Percentiles rank a stretch among this genome's conserved stretches.
Evolutionary conservation across 2,888 invertebrate species (phyloP).

Genomic region (Drosophila kambysellisi): DNA sequence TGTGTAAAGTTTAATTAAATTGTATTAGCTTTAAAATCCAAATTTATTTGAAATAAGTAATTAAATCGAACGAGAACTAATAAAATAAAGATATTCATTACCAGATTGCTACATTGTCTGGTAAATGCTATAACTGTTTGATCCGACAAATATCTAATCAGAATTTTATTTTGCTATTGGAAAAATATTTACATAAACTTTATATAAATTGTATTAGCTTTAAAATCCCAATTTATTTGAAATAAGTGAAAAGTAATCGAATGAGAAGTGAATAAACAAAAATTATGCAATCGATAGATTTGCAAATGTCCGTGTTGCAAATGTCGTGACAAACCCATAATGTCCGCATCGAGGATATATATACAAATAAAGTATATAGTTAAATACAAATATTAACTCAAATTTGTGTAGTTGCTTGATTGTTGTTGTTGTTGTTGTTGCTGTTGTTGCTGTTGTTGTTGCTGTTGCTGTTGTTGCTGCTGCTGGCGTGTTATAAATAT

Average conservation of each 20-base stretch:
- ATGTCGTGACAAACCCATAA: neutral
- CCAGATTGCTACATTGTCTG: neutral
- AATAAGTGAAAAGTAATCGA: neutral
- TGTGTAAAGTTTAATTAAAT: neutral
- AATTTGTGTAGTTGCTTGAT: constrained; percentile 16
- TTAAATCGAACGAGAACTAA: neutral
- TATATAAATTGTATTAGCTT: neutral
- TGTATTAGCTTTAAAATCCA: neutral
- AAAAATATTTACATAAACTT: neutral
- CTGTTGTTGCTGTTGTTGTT: too few species aligned
- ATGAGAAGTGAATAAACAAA: neutral
- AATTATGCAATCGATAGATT: too few species aligned
- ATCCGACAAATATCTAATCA: neutral
- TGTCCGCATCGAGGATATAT: constrained; percentile 4
- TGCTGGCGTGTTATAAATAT: constrained; percentile 63
- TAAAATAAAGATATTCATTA: neutral
- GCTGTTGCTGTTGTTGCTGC: constrained; percentile 1
- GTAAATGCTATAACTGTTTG: neutral
- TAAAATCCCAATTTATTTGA: neutral
- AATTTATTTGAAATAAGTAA: neutral
- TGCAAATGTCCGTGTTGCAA: neutral
- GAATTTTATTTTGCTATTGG: neutral
- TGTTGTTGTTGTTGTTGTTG: neutral
- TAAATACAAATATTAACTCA: constrained; percentile 52
- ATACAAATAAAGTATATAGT: neutral